Percentiles rank a stretch among this genome's conserved stretches.
These are phyloP conservation scores for Sanderia malayensis DNA, from an alignment of 30 jellyfish, hydroid and myxozoan species.

Conservation along the genomic window DNA sequence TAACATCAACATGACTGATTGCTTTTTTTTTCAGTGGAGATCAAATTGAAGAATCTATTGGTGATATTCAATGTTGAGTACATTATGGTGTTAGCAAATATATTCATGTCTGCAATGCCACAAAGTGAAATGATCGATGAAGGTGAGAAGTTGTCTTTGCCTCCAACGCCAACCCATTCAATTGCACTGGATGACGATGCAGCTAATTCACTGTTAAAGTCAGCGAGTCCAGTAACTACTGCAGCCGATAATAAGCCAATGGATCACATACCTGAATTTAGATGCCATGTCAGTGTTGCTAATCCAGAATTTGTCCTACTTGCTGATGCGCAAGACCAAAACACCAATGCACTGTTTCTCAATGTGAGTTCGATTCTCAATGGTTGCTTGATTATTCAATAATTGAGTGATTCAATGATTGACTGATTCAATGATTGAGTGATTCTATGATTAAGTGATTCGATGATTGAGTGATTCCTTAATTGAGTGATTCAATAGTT, in stretches of 20 bases:
- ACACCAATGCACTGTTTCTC: constrained; percentile 80
- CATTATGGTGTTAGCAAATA: constrained; percentile 71
- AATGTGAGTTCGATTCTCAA: constrained; percentile 39
- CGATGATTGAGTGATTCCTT: not conserved
- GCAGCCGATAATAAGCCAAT: constrained; percentile 29
- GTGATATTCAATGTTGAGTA: constrained; percentile 74
- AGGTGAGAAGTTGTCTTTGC: constrained; percentile 37
- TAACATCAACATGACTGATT: not conserved
- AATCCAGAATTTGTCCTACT: constrained; percentile 83
- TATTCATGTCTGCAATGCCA: constrained; percentile 73
- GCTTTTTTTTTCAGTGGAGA: constrained; percentile 4
- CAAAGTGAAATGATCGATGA: constrained; percentile 40
- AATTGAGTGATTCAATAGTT: constrained; percentile 19
- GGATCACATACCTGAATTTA: constrained; percentile 62
- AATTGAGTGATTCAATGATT: not conserved
- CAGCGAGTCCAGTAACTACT: constrained; percentile 39
- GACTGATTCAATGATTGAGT: not conserved
- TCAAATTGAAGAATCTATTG: constrained; percentile 54
- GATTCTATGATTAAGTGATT: not conserved
- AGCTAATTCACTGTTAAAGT: constrained; percentile 18
- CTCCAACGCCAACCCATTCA: constrained; percentile 77
- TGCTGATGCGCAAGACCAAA: constrained; percentile 82
- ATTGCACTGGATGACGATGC: constrained; percentile 39
- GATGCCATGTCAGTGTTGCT: constrained; percentile 33
- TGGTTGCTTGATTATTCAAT: no score